These are phyloP conservation scores for Phymanthus crucifer DNA, from an alignment of 92 coral and sea anemone species.

Conservation along the genomic window DNA sequence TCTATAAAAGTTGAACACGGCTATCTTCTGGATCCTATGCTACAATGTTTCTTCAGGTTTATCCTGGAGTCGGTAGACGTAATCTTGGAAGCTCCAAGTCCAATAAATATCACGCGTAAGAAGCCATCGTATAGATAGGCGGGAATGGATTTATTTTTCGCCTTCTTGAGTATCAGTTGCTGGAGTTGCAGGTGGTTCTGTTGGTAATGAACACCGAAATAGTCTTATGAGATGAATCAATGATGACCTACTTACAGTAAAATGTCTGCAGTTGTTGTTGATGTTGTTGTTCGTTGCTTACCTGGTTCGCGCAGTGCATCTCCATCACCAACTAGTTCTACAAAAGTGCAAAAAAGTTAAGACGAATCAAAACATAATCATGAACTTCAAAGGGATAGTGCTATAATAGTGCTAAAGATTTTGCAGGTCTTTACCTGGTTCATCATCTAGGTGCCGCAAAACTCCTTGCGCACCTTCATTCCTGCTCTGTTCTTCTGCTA, in stretches of 20 bases:
- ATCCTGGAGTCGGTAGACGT: neutral
- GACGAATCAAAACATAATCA: too few species aligned
- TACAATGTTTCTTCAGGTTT: neutral
- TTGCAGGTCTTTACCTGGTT: slow-evolving; percentile 55
- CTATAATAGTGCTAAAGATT: too few species aligned
- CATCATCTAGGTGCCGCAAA: slow-evolving; percentile 64
- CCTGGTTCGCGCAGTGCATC: slow-evolving; percentile 86
- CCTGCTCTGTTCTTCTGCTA: slow-evolving; percentile 92
- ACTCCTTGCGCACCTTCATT: slow-evolving; percentile 74
- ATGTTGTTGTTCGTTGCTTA: slow-evolving; percentile 7
- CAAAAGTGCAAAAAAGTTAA: neutral
- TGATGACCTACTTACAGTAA: neutral
- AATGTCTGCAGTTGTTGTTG: neutral
- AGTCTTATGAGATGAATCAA: neutral
- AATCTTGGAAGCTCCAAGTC: neutral
- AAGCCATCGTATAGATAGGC: neutral
- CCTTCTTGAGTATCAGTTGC: slow-evolving; percentile 40
- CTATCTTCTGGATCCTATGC: neutral
- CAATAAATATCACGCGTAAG: neutral
- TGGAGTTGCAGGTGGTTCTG: slow-evolving; percentile 43
- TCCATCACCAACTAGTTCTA: slow-evolving; percentile 86
- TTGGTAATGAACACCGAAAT: neutral
- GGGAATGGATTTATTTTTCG: slow-evolving; percentile 10
- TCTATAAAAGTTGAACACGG: too few species aligned
- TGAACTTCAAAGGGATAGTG: too few species aligned